phyloP scores from a whole-genome alignment of 2,113 vertebrate species.

The Chitala chitala region DNA sequence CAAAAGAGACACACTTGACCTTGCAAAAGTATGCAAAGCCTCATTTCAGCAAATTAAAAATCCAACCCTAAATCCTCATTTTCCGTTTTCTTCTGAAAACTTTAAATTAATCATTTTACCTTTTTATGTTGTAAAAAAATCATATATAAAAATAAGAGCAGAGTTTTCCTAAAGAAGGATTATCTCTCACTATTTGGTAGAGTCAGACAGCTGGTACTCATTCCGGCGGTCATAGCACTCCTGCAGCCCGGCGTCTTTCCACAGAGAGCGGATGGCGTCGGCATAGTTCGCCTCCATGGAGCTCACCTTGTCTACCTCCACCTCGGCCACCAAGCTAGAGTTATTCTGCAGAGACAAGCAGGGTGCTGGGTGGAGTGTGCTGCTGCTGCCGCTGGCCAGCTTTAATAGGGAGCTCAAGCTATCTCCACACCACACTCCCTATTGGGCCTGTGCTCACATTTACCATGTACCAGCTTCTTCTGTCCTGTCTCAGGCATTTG shows the following conservation, averaged over 20 bases:
- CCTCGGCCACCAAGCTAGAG: conserved; percentile 61
- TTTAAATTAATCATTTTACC: neutral
- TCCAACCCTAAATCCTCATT: too few species aligned
- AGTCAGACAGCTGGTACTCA: conserved; percentile 81
- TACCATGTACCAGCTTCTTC: too few species aligned
- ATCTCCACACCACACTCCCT: neutral
- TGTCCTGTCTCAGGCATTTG: too few species aligned
- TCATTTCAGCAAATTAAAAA: too few species aligned
- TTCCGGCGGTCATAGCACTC: conserved; percentile 70
- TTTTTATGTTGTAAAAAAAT: too few species aligned
- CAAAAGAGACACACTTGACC: too few species aligned
- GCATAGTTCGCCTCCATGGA: conserved; percentile 53
- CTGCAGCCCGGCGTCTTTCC: conserved; percentile 70
- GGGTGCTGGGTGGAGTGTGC: too few species aligned
- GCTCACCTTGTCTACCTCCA: conserved; percentile 71
- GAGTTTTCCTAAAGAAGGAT: neutral
- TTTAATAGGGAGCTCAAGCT: neutral
- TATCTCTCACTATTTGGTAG: conserved; percentile 71
- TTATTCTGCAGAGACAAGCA: conserved; percentile 50
- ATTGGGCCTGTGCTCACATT: too few species aligned
- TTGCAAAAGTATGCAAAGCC: too few species aligned
- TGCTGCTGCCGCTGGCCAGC: too few species aligned
- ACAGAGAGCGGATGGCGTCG: conserved; percentile 68
- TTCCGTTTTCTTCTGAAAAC: too few species aligned
- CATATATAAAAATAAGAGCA: too few species aligned